Evolutionary conservation across 1,140 invertebrate genomes (phyloP).

Genomic region (Stegodyphus dumicola): DNA sequence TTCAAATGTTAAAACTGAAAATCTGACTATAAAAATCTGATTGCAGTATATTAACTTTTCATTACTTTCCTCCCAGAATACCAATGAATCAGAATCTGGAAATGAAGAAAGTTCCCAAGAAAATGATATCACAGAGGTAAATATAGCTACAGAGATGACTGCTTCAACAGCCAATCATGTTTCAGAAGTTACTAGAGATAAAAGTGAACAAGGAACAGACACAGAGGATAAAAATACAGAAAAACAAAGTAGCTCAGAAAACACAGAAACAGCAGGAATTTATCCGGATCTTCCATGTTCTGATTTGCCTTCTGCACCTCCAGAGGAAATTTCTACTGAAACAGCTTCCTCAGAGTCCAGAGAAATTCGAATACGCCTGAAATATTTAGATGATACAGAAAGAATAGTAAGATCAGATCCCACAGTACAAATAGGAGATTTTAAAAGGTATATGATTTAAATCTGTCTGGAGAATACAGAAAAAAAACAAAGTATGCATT

Average conservation of each 20-base stretch:
- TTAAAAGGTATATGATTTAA: constrained; percentile 78
- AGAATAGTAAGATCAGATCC: constrained; percentile 81
- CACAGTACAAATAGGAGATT: constrained; percentile 82
- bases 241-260: background rate
- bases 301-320: background rate
- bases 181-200: background rate
- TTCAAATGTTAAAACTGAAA: too few relatives aligned
- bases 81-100: too few relatives aligned
- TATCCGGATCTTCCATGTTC: background rate
- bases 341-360: constrained; percentile 61
- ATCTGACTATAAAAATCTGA: too few relatives aligned
- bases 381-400: constrained; percentile 88
- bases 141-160: background rate
- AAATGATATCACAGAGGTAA: background rate
- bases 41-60: too few relatives aligned
- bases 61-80: too few relatives aligned
- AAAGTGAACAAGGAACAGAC: background rate
- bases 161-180: background rate
- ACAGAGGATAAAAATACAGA: background rate
- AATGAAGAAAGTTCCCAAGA: background rate
- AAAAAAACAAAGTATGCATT: too few relatives aligned
- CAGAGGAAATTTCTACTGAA: background rate
- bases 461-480: too few relatives aligned
- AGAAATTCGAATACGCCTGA: constrained; percentile 80
- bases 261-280: background rate